A percentile compares a stretch with the other conserved stretches of the same genome.
These are phyloP conservation scores for Drosophila persimilis DNA, from an alignment of 1,140 invertebrate genomes.

Conservation along the genomic window DNA sequence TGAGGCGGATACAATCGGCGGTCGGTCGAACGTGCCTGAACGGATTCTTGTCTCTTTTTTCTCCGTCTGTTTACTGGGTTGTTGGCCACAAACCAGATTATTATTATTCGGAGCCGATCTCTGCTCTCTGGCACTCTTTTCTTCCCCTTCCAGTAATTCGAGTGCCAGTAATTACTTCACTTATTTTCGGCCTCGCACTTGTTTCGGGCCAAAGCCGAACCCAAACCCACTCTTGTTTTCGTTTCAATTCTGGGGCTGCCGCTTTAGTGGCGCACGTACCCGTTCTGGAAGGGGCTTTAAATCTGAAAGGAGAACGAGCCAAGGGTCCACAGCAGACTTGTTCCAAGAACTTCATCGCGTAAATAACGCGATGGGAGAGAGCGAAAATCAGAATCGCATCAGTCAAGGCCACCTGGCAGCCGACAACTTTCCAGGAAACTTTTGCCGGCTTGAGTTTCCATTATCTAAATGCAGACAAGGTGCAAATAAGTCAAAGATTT, in stretches of 20 bases:
- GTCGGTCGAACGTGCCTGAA: conserved; percentile 65
- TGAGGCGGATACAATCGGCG: conserved; percentile 58
- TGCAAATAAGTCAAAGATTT: too few relatives aligned
- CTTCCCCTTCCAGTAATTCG: conserved; percentile 2
- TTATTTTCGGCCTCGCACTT: conserved; percentile 57
- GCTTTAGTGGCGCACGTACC: not conserved
- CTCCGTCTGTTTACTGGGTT: conserved; percentile 4
- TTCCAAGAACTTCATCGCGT: too few relatives aligned
- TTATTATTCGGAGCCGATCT: conserved; percentile 69
- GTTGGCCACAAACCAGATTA: conserved; percentile 66
- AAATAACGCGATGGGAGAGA: too few relatives aligned
- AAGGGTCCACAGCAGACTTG: too few relatives aligned
- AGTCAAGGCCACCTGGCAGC: too few relatives aligned
- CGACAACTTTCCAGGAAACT: too few relatives aligned
- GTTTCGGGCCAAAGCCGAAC: conserved; percentile 21
- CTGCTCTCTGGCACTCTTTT: conserved; percentile 3
- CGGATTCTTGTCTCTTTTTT: conserved; percentile 51
- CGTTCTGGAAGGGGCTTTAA: too few relatives aligned
- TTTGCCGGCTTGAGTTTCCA: too few relatives aligned
- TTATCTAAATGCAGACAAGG: too few relatives aligned
- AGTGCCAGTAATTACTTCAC: conserved; percentile 35
- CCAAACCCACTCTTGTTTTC: conserved; percentile 64
- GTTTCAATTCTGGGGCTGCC: conserved; percentile 43
- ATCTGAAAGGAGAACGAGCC: too few relatives aligned
- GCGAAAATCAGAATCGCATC: too few relatives aligned